Conservation (phyloP, 1,140 invertebrate genomes). For the Cryptotermes secundus region DNA sequence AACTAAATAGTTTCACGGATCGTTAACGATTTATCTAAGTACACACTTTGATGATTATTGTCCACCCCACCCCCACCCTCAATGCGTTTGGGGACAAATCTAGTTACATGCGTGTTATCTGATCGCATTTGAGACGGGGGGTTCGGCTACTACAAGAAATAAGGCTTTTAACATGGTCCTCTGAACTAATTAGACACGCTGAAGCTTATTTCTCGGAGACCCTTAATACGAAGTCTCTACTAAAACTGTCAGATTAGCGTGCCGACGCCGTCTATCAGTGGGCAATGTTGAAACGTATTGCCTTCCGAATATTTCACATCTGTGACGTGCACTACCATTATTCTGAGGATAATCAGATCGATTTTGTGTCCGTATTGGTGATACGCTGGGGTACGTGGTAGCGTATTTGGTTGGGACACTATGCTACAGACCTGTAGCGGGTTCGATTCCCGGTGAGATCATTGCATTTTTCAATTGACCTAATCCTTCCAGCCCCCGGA, state of each 20-base stretch:
- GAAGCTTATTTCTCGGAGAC: neutral
- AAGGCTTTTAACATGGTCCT: neutral
- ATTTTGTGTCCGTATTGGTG: too few relatives aligned
- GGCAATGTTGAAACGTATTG: neutral
- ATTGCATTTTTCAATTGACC: too few relatives aligned
- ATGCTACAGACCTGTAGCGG: too few relatives aligned
- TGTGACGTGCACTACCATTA: too few relatives aligned
- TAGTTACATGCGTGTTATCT: slow-evolving; percentile 8
- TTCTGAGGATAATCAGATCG: too few relatives aligned
- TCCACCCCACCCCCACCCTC: neutral
- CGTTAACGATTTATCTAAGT: neutral
- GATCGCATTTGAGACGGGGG: neutral
- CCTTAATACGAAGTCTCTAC: neutral
- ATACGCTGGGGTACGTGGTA: too few relatives aligned
- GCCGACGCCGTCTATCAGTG: neutral
- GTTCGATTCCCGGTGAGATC: too few relatives aligned
- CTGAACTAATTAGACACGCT: neutral
- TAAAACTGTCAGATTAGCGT: neutral
- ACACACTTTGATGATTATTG: neutral
- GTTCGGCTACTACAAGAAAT: neutral
- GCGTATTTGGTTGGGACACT: too few relatives aligned
- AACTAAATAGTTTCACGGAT: neutral
- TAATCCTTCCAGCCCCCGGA: too few relatives aligned
- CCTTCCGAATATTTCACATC: neutral
- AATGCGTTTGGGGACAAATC: neutral